A percentile compares a stretch with the other conserved stretches of the same genome.
Conservation (phyloP, 1,140 invertebrate species). For the Drosophila virilis region DNA sequence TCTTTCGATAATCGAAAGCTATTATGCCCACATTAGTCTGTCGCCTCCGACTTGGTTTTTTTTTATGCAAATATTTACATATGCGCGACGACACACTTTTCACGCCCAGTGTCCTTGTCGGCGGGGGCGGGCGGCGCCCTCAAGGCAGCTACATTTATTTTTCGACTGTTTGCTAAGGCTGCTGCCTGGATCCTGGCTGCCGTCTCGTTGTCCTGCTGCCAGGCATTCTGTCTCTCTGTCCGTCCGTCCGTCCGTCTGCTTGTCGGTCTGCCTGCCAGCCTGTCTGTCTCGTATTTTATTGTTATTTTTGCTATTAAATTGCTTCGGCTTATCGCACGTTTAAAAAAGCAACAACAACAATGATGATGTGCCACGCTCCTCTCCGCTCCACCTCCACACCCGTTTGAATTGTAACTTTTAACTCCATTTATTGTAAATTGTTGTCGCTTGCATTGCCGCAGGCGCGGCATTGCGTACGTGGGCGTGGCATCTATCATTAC, state of each 20-base stretch:
- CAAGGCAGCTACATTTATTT: slow-evolving; percentile 63
- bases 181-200: slow-evolving; percentile 23
- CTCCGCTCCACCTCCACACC: not conserved
- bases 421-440: slow-evolving; percentile 83
- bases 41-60: slow-evolving; percentile 48
- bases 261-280: slow-evolving; percentile 39
- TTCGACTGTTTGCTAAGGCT: slow-evolving; percentile 68
- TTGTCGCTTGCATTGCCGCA: slow-evolving; percentile 44
- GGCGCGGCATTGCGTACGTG: slow-evolving; percentile 45
- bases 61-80: slow-evolving; percentile 78
- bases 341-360: slow-evolving; percentile 62
- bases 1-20: slow-evolving; percentile 76
- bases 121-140: not conserved
- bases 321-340: slow-evolving; percentile 81
- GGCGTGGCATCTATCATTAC: slow-evolving; percentile 76
- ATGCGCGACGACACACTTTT: slow-evolving; percentile 74
- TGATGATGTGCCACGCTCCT: slow-evolving; percentile 27
- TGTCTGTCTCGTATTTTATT: slow-evolving; percentile 75
- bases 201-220: slow-evolving; percentile 15
- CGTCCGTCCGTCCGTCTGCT: not conserved
- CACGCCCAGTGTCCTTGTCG: slow-evolving; percentile 58
- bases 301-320: slow-evolving; percentile 83
- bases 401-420: slow-evolving; percentile 81
- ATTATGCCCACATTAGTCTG: slow-evolving; percentile 76
- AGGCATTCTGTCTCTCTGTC: not conserved